Evolutionary conservation across 2,113 vertebrate genomes (phyloP).

Genomic region (Sebastes schlegelii): DNA sequence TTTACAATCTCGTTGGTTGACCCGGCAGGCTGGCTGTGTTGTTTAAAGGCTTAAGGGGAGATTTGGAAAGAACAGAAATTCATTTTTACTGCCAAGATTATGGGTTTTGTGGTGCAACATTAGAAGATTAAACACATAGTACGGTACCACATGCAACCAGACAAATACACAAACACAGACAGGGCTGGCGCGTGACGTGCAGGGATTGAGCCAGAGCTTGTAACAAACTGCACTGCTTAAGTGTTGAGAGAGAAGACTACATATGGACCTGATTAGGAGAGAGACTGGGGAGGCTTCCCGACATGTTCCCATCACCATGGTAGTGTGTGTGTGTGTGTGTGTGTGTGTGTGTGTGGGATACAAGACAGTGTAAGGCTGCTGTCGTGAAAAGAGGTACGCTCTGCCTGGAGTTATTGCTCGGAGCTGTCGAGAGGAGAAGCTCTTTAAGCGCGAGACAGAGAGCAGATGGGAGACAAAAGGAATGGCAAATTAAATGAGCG

Average conservation of each 20-base stretch:
- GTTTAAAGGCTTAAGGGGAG: slow-evolving; percentile 65
- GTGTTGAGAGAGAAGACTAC: slow-evolving; percentile 56
- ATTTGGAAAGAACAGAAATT: slow-evolving; percentile 65
- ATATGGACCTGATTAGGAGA: slow-evolving; percentile 82
- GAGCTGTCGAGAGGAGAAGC: slow-evolving; percentile 56
- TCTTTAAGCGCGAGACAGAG: slow-evolving; percentile 48
- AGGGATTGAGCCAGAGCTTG: slow-evolving; percentile 37
- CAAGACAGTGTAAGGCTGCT: slow-evolving; percentile 42
- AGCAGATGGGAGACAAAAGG: slow-evolving; percentile 70
- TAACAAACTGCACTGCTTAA: slow-evolving; percentile 61
- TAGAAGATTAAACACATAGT: slow-evolving; percentile 65
- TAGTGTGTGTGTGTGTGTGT: slow-evolving; percentile 42
- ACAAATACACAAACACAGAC: slow-evolving; percentile 58
- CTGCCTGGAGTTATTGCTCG: slow-evolving; percentile 60
- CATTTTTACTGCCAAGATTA: slow-evolving; percentile 70
- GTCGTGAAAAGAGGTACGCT: slow-evolving; percentile 52
- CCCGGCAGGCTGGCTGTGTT: slow-evolving; percentile 50
- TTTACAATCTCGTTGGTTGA: slow-evolving; percentile 30
- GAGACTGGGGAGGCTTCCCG: slow-evolving; percentile 62
- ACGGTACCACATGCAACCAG: slow-evolving; percentile 54
- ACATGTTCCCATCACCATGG: slow-evolving; percentile 78
- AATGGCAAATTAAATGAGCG: slow-evolving; percentile 61
- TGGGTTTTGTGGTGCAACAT: slow-evolving; percentile 64
- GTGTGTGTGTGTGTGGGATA: slow-evolving; percentile 23
- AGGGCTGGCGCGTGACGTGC: slow-evolving; percentile 18